These are phyloP conservation scores for Lasioglossum figueresi DNA, from an alignment of 2,888 invertebrate species.

Conservation along the genomic window DNA sequence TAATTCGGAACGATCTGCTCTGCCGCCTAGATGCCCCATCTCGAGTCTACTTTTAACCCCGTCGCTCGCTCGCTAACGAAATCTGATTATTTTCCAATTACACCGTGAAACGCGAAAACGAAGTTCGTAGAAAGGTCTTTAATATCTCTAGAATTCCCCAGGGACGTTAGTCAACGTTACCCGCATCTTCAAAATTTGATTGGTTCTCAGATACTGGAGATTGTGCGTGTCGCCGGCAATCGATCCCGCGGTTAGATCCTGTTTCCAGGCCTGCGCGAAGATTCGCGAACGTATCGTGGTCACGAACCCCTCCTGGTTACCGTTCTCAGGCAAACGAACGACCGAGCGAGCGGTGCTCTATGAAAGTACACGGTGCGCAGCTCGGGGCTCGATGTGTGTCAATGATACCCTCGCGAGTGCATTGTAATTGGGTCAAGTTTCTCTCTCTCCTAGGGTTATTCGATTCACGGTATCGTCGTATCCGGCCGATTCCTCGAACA, in stretches of 20 bases:
- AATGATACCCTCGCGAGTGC: background rate
- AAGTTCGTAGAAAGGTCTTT: background rate
- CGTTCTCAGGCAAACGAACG: background rate
- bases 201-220: background rate
- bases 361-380: conserved; percentile 11
- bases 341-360: background rate
- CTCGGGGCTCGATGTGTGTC: conserved; percentile 9
- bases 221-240: background rate
- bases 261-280: background rate
- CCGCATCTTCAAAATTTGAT: background rate
- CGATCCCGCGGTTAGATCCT: background rate
- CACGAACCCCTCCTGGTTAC: background rate
- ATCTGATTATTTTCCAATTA: background rate
- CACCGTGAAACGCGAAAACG: background rate
- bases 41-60: background rate
- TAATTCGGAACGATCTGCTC: background rate
- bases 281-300: background rate
- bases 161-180: background rate
- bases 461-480: conserved; percentile 28
- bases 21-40: background rate
- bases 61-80: background rate
- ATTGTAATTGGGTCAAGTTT: conserved; percentile 46
- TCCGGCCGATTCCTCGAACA: conserved; percentile 26
- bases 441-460: conserved; percentile 21
- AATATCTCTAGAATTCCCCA: background rate